Evolutionary conservation across 2,888 invertebrate genomes (phyloP), one percentile per base, ranked within the genome.

Genomic region (Drosophila rubida): DNA sequence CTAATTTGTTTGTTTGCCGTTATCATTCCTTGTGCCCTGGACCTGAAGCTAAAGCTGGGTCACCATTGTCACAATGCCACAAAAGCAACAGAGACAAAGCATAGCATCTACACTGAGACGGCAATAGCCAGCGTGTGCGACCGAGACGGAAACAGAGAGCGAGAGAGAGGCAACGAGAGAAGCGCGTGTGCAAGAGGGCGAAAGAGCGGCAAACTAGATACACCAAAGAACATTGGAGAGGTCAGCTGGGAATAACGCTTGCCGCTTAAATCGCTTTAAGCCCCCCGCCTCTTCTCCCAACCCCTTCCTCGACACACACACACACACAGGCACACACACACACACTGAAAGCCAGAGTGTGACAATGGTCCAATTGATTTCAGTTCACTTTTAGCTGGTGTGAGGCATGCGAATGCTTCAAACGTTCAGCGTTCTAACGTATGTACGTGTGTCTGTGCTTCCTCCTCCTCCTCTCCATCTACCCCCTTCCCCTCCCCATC

Each of bases 1-100:
- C 83, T 87, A 87, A 83, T 83, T 83, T 83, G 83, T 83, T 83
- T 83, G 83, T 85, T 83, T 87, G 88, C 71, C 76, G 86, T 83
- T 87, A 82, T 87, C 88, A 83, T 85, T 87, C 64, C 76, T 75
- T 78, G 61, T 62, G 67, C 63, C 65, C 48, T 48, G 75, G 67
- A 73, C 77, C 74, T 65, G 50, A 61, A 71, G 69, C 70, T 73
- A 62, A 74, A 77, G 74, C 69, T 71, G 61, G 68, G 64, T 80
- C 72, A 70, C 75, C 76, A 76, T 67, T 75, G 69, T 79, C 81
- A 75, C 75, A 77, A 74, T 67, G 70, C 59, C 75, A 62, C 67
- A 71, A 71, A 76, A 55, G 54, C 65, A 41, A 53, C 51, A 62
- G 49, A 35, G 41, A 39, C 22, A 45, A 35, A 51, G 41, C 32